These are phyloP conservation scores for Aphaenogaster rudis DNA, from an alignment of 1,140 invertebrate species.

Conservation along the genomic window DNA sequence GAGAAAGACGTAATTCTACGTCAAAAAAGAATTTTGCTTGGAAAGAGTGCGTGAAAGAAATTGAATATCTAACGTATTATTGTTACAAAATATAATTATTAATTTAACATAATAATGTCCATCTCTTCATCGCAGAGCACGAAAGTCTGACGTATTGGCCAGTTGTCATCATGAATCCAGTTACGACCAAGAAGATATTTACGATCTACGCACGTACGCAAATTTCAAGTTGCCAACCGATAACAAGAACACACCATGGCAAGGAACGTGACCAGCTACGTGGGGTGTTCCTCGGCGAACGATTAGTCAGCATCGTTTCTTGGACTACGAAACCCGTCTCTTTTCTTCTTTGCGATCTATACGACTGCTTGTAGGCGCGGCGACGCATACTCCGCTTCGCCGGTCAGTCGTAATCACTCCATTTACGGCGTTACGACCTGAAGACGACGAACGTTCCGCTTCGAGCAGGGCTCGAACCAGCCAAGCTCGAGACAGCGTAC, in stretches of 20 bases:
- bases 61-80: background rate
- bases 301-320: slow-evolving; percentile 45
- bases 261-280: slow-evolving; percentile 8
- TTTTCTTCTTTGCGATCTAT: slow-evolving; percentile 32
- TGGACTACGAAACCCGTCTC: slow-evolving; percentile 15
- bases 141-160: background rate
- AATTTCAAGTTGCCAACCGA: slow-evolving; percentile 6
- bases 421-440: slow-evolving; percentile 49
- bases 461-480: background rate
- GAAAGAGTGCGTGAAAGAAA: background rate
- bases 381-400: slow-evolving; percentile 16
- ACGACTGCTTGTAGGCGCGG: slow-evolving; percentile 22
- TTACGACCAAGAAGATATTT: slow-evolving; percentile 8
- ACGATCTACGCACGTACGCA: slow-evolving; percentile 19
- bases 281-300: background rate
- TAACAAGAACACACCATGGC: slow-evolving; percentile 3
- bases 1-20: too few species aligned
- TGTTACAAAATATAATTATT: background rate
- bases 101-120: background rate
- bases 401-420: slow-evolving; percentile 43
- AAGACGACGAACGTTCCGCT: slow-evolving; percentile 25
- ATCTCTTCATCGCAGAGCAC: background rate
- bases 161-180: slow-evolving; percentile 1
- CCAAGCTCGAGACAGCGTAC: background rate
- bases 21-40: background rate